These are phyloP conservation scores for Elaeidobius kamerunicus DNA, from an alignment of 2,888 invertebrate species.

Conservation along the genomic window DNA sequence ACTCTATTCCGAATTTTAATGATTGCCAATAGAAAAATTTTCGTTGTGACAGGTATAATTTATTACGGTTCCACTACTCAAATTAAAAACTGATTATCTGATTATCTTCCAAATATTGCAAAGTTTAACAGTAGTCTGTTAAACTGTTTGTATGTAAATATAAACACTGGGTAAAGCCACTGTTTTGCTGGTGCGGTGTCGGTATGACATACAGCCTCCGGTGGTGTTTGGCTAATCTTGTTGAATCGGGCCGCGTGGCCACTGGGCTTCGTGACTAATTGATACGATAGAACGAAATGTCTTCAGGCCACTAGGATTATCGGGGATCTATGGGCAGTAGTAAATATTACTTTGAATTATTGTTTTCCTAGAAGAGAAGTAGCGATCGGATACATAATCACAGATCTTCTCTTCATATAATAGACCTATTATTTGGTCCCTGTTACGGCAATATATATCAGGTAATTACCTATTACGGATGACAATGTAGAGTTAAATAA, in stretches of 20 bases:
- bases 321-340: slow-evolving; percentile 7
- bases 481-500: too few species aligned
- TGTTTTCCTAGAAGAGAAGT: background rate
- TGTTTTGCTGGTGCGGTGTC: slow-evolving; percentile 12
- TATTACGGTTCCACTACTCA: too few species aligned
- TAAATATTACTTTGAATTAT: background rate
- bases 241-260: slow-evolving; percentile 18
- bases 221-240: slow-evolving; percentile 14
- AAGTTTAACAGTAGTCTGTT: too few species aligned
- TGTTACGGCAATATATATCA: too few species aligned
- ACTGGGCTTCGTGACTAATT: slow-evolving; percentile 22
- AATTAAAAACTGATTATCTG: too few species aligned
- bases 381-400: background rate
- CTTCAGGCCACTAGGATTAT: slow-evolving; percentile 8
- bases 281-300: slow-evolving; percentile 17
- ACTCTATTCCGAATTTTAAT: too few species aligned
- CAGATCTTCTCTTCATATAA: background rate
- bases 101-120: too few species aligned
- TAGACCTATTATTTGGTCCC: background rate
- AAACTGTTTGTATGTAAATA: too few species aligned
- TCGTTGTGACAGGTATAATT: too few species aligned
- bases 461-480: too few species aligned
- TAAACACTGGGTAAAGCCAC: slow-evolving; percentile 15
- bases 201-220: slow-evolving; percentile 16
- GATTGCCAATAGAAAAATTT: too few species aligned